These are phyloP conservation scores for Psococerastis gibbosa DNA, from an alignment of 2,888 invertebrate species.

Conservation along the genomic window DNA sequence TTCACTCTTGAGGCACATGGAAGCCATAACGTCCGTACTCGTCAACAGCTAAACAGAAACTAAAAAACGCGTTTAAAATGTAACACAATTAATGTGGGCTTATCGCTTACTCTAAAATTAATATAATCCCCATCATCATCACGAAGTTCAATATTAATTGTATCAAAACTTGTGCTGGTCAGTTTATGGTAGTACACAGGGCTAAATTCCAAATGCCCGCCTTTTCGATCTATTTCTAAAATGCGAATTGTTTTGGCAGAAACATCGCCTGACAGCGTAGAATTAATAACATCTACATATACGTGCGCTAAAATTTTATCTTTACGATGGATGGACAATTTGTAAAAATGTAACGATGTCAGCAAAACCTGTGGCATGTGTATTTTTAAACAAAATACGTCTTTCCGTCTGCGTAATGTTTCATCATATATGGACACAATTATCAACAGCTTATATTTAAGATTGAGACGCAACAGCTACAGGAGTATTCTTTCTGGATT, in stretches of 20 bases:
- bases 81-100: background rate
- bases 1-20: background rate
- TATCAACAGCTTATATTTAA: too few species aligned
- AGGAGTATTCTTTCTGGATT: too few species aligned
- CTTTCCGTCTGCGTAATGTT: too few species aligned
- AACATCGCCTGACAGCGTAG: conserved; percentile 2
- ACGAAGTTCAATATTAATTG: background rate
- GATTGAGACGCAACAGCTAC: too few species aligned
- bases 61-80: background rate
- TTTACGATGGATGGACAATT: background rate
- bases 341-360: too few species aligned
- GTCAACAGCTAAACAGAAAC: background rate
- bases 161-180: background rate
- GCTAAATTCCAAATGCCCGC: background rate
- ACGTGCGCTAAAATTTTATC: conserved; percentile 3
- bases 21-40: too few species aligned
- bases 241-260: background rate
- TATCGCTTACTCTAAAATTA: background rate
- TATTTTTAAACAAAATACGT: too few species aligned
- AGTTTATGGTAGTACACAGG: background rate
- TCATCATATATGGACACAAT: too few species aligned
- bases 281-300: conserved; percentile 9
- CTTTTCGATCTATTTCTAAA: background rate
- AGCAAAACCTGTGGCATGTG: too few species aligned
- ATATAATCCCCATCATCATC: background rate